Base-by-base conservation (phyloP, 2,888 invertebrate species). In the Athripsodes cinereus region DNA sequence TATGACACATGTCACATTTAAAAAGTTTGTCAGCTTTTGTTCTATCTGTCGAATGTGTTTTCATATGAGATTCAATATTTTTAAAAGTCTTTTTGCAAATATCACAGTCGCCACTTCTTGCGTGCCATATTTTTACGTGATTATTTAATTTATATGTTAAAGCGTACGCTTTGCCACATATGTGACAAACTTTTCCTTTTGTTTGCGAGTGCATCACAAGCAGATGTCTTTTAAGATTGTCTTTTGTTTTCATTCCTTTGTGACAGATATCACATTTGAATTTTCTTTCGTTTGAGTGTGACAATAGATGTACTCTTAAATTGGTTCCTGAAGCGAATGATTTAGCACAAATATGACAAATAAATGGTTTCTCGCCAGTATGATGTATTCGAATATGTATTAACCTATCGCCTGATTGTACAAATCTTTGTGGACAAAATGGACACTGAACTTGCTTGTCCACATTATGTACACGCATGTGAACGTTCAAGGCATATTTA, bases 221-320 rank as follows among this genome's bases (percentile, higher is more conserved):
- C 6, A 52, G 19, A 46, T 57, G 57, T 46, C 57, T n/a, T 52
- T 46, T 35, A 10, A 57, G 47, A 57, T 57, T 52, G 26, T 52
- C 52, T 57, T 57, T 57, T 6, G 52, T 57, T 34, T 57, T 57
- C 31, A 57, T 52, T 5, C 31, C 34, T 21, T 51, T 52, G 6
- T 52, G 26, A 19, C 57, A 57, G 11, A 57, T 57, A 8, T 57
- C 52, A 44, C 57, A 57, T 52, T 57, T 57, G 34, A 57, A 57
- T 34, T 46, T 18, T 11, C 52, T 44, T 34, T 57, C 57, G 8
- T 52, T 46, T 2, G 52, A n/a, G 13, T 57, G 57, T 8, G 57
- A 57, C 10, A 52, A 26, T 1, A 57, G 18, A 21, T 57, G 57
- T 5, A 52, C 52, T 18, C 57, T n/a, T 20, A 57, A 46, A 31